Conservation (phyloP, 2,888 invertebrate genomes). For the Bellardia bayeri region DNA sequence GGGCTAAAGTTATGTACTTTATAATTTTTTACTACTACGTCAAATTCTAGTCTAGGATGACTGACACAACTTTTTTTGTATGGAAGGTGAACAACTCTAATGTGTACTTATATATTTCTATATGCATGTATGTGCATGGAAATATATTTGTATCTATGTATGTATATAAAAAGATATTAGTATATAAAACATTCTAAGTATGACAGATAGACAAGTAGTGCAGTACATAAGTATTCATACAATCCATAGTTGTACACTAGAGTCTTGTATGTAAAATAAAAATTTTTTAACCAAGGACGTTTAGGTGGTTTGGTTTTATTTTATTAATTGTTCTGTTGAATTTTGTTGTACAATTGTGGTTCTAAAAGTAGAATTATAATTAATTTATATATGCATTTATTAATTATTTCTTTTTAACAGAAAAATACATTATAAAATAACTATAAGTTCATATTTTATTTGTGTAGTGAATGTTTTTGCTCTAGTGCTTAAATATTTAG, state of each 20-base stretch:
- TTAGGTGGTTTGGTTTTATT: conserved; percentile 29
- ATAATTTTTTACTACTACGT: too few relatives aligned
- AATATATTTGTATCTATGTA: neutral
- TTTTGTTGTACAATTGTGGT: conserved; percentile 27
- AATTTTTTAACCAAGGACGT: conserved; percentile 59
- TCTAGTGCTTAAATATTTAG: neutral
- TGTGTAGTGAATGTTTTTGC: neutral
- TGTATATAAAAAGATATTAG: neutral
- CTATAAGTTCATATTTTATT: neutral
- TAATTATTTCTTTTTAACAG: neutral
- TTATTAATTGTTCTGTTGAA: conserved; percentile 20
- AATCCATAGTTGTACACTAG: neutral
- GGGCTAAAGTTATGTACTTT: too few relatives aligned
- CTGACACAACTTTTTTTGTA: too few relatives aligned
- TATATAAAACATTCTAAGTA: conserved; percentile 2
- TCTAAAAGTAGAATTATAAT: conserved; percentile 22
- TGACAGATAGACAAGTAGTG: neutral
- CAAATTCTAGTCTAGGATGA: too few relatives aligned
- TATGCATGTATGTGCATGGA: neutral
- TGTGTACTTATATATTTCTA: neutral
- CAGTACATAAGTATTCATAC: conserved; percentile 31
- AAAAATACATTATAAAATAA: neutral
- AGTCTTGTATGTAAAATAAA: conserved; percentile 22
- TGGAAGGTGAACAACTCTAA: too few relatives aligned
- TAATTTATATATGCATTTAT: neutral